Evolutionary conservation across 2,888 invertebrate species (phyloP).

Genomic region (Agonopterix subpropinquella): DNA sequence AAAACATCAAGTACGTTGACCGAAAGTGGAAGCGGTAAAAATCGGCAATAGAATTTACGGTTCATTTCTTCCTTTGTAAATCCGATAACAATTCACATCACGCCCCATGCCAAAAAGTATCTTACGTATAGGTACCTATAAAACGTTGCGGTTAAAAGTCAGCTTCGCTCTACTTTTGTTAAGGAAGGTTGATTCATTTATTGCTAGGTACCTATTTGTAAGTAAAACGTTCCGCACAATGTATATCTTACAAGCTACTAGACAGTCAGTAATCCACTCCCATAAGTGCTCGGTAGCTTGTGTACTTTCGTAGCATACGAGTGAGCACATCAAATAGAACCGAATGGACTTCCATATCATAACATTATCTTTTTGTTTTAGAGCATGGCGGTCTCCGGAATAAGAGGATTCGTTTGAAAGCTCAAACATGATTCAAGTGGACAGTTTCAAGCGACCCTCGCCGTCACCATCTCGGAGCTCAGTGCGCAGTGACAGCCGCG

Average conservation of each 20-base stretch:
- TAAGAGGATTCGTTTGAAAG: slow-evolving; percentile 9
- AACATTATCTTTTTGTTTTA: slow-evolving; percentile 3
- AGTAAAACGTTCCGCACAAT: too few relatives aligned
- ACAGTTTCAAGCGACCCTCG: slow-evolving; percentile 61
- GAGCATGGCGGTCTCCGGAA: slow-evolving; percentile 2
- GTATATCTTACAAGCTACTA: too few relatives aligned
- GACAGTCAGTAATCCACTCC: too few relatives aligned
- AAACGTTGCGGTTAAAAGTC: too few relatives aligned
- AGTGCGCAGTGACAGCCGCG: slow-evolving; percentile 61
- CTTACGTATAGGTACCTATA: too few relatives aligned
- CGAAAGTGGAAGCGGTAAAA: slow-evolving; percentile 16
- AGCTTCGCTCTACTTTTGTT: too few relatives aligned
- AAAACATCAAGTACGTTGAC: slow-evolving; percentile 21
- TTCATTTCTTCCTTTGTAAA: slow-evolving; percentile 19
- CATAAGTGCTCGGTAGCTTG: too few relatives aligned
- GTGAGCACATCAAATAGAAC: too few relatives aligned
- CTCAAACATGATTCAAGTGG: slow-evolving; percentile 60
- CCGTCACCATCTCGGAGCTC: slow-evolving; percentile 67
- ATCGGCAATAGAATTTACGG: slow-evolving; percentile 9
- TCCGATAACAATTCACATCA: slow-evolving; percentile 19
- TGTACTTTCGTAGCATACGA: too few relatives aligned
- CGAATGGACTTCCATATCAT: background rate
- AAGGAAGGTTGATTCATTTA: too few relatives aligned
- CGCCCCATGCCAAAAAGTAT: too few relatives aligned
- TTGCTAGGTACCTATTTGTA: too few relatives aligned